Conservation (phyloP, 2,888 invertebrate species). For the Apamea crenata region DNA sequence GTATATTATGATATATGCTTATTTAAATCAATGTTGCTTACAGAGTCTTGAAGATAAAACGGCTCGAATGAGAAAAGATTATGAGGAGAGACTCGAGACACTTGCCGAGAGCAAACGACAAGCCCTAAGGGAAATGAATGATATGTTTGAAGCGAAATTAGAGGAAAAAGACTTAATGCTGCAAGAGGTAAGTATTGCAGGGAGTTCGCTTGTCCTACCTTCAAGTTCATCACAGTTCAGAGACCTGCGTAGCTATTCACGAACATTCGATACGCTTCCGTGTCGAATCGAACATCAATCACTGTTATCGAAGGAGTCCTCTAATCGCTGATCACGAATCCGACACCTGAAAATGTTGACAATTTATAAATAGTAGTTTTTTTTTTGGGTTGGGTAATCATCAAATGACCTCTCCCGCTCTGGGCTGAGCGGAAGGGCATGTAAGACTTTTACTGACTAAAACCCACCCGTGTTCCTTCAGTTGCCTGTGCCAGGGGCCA, state of each 20-base stretch:
- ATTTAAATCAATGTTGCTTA: constrained; percentile 50
- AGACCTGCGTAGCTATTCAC: not conserved
- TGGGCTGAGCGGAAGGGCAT: too few relatives aligned
- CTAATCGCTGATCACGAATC: not conserved
- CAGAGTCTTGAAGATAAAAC: constrained; percentile 92
- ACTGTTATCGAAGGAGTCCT: not conserved
- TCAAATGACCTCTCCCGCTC: too few relatives aligned
- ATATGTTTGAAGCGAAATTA: constrained; percentile 92
- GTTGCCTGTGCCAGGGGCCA: too few relatives aligned
- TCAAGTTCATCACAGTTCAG: not conserved
- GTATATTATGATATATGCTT: not conserved
- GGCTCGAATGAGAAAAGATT: constrained; percentile 91
- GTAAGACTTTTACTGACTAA: too few relatives aligned
- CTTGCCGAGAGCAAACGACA: constrained; percentile 89
- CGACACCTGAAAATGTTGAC: not conserved
- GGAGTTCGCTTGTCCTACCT: not conserved
- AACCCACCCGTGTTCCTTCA: too few relatives aligned
- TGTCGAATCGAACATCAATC: not conserved
- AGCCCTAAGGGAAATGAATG: constrained; percentile 91
- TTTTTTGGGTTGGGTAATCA: too few relatives aligned
- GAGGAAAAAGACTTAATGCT: constrained; percentile 92
- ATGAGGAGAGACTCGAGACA: constrained; percentile 92
- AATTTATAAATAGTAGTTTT: not conserved
- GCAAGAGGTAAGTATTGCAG: constrained; percentile 77
- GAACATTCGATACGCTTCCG: not conserved